Conservation (phyloP, 2,113 vertebrate species). For the Atrichornis clamosus region DNA sequence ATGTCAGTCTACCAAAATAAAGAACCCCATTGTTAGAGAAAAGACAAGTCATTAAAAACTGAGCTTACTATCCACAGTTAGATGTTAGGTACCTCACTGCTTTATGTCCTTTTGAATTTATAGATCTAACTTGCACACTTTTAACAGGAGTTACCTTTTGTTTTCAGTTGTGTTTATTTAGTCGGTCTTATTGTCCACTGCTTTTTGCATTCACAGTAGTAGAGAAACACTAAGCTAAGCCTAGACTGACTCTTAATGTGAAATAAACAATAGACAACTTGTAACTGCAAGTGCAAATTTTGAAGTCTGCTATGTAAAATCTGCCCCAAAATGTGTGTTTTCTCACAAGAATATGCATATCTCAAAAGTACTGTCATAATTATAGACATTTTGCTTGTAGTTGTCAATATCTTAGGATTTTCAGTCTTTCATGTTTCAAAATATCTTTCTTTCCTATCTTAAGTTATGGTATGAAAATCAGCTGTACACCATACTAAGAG, state of each 20-base stretch:
- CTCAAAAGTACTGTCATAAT: neutral
- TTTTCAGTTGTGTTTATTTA: neutral
- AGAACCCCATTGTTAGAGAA: neutral
- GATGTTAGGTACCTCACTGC: fast-evolving
- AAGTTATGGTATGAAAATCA: neutral
- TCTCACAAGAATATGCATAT: neutral
- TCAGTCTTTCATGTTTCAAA: neutral
- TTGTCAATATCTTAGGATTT: neutral
- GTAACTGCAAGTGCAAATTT: neutral
- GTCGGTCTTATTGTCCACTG: neutral
- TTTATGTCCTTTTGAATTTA: neutral
- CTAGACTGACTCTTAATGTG: neutral
- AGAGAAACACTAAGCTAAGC: neutral
- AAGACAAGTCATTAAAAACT: neutral
- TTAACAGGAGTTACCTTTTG: neutral
- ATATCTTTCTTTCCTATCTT: neutral
- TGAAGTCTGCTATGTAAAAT: neutral
- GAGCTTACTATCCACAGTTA: neutral
- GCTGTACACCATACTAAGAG: neutral
- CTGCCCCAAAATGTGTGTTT: neutral
- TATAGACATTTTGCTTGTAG: neutral
- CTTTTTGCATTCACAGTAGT: neutral
- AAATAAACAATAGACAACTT: neutral
- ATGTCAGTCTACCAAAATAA: neutral
- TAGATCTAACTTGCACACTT: neutral